A percentile compares a stretch with the other conserved stretches of the same genome.
These are phyloP conservation scores for Dinoponera quadriceps DNA, from an alignment of 1,140 invertebrate genomes.

Conservation along the genomic window DNA sequence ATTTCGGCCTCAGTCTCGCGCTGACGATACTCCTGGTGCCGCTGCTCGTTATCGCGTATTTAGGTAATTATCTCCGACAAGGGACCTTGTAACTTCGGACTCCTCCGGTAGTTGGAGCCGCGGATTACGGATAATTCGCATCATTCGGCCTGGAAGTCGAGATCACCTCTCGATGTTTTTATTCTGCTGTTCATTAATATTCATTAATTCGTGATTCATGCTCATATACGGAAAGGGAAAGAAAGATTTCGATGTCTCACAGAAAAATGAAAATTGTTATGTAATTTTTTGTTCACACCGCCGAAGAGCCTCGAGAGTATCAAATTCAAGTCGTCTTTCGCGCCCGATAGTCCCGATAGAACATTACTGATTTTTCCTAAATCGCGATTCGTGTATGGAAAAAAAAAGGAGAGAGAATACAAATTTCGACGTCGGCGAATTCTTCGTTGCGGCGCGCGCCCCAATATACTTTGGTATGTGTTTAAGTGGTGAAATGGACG, in stretches of 20 bases:
- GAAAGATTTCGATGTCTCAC: too few relatives aligned
- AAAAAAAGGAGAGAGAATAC: too few relatives aligned
- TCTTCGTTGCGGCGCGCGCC: not conserved
- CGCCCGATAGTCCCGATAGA: too few relatives aligned
- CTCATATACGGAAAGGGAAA: too few relatives aligned
- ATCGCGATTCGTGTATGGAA: not conserved
- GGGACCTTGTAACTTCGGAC: not conserved
- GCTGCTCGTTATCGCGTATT: constrained; percentile 70
- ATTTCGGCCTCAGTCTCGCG: constrained; percentile 69
- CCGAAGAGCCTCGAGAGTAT: too few relatives aligned
- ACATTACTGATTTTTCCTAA: too few relatives aligned
- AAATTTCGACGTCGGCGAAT: not conserved
- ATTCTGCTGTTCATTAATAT: not conserved
- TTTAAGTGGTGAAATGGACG: constrained; percentile 78
- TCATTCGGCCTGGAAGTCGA: too few relatives aligned
- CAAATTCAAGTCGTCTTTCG: too few relatives aligned
- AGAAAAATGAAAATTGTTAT: not conserved
- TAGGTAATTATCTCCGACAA: constrained; percentile 71
- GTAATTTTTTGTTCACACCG: too few relatives aligned
- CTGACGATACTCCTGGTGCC: constrained; percentile 70
- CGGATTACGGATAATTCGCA: not conserved
- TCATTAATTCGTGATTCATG: constrained; percentile 17
- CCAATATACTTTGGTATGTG: not conserved
- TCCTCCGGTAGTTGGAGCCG: too few relatives aligned
- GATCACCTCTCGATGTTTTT: not conserved